Evolutionary conservation across 2,113 vertebrate species (phyloP), one percentile per base, ranked within the genome.

Genomic region (Gymnocephalus cernua): DNA sequence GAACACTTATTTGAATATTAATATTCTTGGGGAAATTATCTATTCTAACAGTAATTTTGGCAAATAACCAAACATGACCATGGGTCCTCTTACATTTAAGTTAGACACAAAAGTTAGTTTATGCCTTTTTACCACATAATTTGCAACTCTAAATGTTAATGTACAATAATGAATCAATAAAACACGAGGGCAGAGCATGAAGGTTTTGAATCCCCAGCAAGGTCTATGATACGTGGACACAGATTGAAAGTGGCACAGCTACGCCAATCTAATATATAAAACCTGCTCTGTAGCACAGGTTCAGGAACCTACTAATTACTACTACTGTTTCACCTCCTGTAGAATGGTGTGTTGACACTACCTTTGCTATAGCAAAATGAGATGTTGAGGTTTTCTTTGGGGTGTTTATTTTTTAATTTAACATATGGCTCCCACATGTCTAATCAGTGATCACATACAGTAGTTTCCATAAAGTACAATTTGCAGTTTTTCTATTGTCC

Each of bases 341-440:
- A 41, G 50, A 77, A 56, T 41, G 38, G 38, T 41, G 51, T 61
- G 53, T 48, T 15, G 45, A 50, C 63, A 65, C 63, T 32, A 41
- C 16, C 45, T 41, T 50, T 45, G 5, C 35, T 44, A 72, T 21
- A 58, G 35, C 2, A 45, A 45, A 14, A 45, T 14, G 1, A 25
- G 2, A 56, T 56, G 19, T 29, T 12, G 35, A 19, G 45, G 45
- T 21, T 21, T 47, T 53, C 21, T 38, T 51, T 35, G 14, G 10
- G 13, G 21, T 23, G 23, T 62, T 23, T 38, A 7, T 16, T 15
- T 50, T 25, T 14, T 14, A 38, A 14, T 3, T 16, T 1, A 29
- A 10, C 4, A 19, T 13, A 54, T 23, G 19, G 51, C n/a, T 45
- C 7, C 44, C 29, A 29, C 29, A 14, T 68, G 54, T 78, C n/a